Evolutionary conservation across 2,113 vertebrate species (phyloP), one percentile per base, ranked within the genome.

Genomic region (Fregata magnificens): DNA sequence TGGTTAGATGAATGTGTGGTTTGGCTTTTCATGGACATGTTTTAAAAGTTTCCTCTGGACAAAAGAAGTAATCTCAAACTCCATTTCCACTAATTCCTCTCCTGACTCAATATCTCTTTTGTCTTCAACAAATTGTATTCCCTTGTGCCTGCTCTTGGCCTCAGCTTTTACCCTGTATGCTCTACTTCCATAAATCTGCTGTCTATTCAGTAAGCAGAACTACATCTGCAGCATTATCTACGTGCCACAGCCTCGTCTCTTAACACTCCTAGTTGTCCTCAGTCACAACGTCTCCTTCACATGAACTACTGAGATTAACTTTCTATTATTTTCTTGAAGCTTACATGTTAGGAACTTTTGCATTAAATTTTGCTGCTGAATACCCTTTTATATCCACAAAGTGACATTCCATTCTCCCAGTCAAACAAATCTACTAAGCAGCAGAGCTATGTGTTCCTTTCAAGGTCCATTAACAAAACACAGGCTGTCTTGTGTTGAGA

Each of bases 21-120:
- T 96, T 95, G 86, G 83, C 86, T 91, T 49, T 85, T 69, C 79
- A 56, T 6, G 32, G 73, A 50, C 61, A 42, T 56, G 45, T 44
- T 95, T 87, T 67, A 65, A 71, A 95, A 92, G 76, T 52, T 67
- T 95, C 56, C 53, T 91, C 66, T 1, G 3, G 78, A 95, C 91
- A 95, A 95, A 95, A 95, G 88, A 79, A 97, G 73, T 44, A 86
- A 93, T 88, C 94, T 90, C 82, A 79, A 88, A 70, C 61, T 89
- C 73, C 56, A 45, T 82, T 97, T 94, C 83, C 83, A 97, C 81
- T 72, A 76, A 96, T 86, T 93, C 52, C 65, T 93, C 61, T 89
- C 69, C 81, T 74, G 49, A 92, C 44, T 94, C 72, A 82, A 3
- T 76, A 67, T 72, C 83, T 82, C 94, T 82, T 95, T 96, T 96